Evolutionary conservation across 2,113 vertebrate species (phyloP).

Genomic region (Gadus macrocephalus): DNA sequence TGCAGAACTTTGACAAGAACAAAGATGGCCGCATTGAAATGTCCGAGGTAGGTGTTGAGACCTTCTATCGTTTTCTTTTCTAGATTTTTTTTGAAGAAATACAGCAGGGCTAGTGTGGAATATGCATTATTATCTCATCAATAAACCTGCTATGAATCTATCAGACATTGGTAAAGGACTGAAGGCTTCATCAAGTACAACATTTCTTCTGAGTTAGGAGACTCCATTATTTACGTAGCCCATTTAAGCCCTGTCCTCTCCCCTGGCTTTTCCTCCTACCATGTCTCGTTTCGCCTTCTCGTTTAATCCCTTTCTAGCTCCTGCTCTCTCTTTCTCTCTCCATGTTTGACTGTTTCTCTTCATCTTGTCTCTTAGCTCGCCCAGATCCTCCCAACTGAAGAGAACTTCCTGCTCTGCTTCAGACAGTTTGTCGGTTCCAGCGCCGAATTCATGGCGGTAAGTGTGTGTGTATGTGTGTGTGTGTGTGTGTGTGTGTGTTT

Average conservation of each 20-base stretch:
- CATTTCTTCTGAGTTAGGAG: slow-evolving; percentile 27
- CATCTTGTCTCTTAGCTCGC: slow-evolving; percentile 76
- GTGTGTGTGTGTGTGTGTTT: not conserved
- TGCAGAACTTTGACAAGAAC: slow-evolving; percentile 97
- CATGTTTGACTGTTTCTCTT: slow-evolving; percentile 6
- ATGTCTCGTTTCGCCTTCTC: slow-evolving; percentile 16
- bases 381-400: slow-evolving; percentile 97
- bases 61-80: not conserved
- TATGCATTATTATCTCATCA: not conserved
- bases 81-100: not conserved
- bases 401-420: slow-evolving; percentile 97
- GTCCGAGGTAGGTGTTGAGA: slow-evolving; percentile 82
- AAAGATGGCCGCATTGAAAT: slow-evolving; percentile 94
- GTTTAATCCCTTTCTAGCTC: slow-evolving; percentile 15
- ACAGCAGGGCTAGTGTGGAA: not conserved
- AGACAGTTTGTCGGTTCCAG: slow-evolving; percentile 94
- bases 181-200: slow-evolving; percentile 10
- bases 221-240: slow-evolving; percentile 54
- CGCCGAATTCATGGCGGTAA: slow-evolving; percentile 95
- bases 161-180: not conserved
- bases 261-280: slow-evolving; percentile 16
- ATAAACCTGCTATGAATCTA: not conserved
- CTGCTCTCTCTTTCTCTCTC: slow-evolving; percentile 36
- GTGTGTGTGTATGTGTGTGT: slow-evolving; percentile 31
- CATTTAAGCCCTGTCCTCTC: slow-evolving; percentile 32